Percentiles rank a stretch among this genome's conserved stretches.
Evolutionary conservation across 2,113 vertebrate genomes (phyloP).

Genomic region (Semnopithecus entellus): DNA sequence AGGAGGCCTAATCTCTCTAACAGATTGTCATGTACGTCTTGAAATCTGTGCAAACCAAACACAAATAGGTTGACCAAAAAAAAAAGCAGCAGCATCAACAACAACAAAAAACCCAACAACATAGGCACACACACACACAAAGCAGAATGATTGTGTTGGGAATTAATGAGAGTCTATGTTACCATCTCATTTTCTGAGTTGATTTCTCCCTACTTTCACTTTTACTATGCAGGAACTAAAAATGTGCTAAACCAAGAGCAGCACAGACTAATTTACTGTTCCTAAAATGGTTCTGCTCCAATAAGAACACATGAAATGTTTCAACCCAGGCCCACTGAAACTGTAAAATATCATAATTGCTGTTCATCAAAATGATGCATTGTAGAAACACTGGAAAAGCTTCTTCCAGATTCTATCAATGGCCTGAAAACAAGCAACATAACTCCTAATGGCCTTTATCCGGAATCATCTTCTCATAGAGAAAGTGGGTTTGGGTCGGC

Average conservation of each 20-base stretch:
- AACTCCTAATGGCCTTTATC: background rate
- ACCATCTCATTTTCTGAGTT: background rate
- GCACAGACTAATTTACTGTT: background rate
- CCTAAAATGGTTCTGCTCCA: background rate
- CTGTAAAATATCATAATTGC: background rate
- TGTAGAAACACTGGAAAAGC: background rate
- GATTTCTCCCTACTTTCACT: background rate
- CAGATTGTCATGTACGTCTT: conserved; percentile 67
- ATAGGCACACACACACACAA: background rate
- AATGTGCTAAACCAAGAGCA: background rate
- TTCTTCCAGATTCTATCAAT: background rate
- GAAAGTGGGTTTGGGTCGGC: background rate
- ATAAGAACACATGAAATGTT: background rate
- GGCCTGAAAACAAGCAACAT: background rate
- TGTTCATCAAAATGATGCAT: background rate
- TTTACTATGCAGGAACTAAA: background rate
- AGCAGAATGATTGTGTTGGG: background rate
- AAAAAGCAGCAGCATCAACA: background rate
- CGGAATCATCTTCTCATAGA: background rate
- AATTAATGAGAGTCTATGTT: conserved; percentile 2
- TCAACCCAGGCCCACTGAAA: background rate
- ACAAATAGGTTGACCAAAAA: conserved; percentile 80
- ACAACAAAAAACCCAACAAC: background rate
- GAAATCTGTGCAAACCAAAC: conserved; percentile 72
- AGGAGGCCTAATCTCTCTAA: conserved; percentile 56